These are phyloP conservation scores for Phrynocephalus versicolor DNA, from an alignment of 2,113 vertebrate genomes.

Conservation along the genomic window DNA sequence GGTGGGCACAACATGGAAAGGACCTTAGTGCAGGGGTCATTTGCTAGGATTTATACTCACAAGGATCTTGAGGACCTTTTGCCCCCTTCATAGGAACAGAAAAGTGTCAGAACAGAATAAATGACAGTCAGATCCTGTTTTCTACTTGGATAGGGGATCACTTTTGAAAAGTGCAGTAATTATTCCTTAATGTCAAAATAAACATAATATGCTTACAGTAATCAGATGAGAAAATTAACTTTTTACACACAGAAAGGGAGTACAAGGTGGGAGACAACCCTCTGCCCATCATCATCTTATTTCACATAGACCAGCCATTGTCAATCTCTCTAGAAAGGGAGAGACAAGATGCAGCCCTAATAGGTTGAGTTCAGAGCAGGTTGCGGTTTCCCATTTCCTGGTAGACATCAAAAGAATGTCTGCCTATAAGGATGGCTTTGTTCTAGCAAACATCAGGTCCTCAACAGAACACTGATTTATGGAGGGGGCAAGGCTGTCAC, in stretches of 20 bases:
- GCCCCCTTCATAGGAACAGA: background rate
- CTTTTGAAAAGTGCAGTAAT: background rate
- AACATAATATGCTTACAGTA: background rate
- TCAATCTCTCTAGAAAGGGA: background rate
- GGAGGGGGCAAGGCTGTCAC: constrained; percentile 14
- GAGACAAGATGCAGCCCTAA: constrained; percentile 22
- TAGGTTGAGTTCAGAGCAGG: constrained; percentile 18
- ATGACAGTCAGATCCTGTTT: background rate
- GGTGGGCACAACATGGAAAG: background rate
- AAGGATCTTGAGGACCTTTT: no score
- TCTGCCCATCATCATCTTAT: constrained; percentile 4
- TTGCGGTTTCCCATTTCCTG: constrained; percentile 18
- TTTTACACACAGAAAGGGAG: background rate
- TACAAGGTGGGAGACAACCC: background rate
- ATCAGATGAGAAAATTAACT: background rate
- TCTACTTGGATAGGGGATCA: background rate
- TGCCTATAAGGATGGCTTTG: constrained; percentile 26
- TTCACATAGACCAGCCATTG: constrained; percentile 9
- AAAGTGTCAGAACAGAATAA: background rate
- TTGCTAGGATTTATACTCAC: background rate
- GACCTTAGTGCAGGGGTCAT: background rate
- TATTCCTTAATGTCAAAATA: background rate
- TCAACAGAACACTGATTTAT: background rate
- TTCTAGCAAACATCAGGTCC: background rate
- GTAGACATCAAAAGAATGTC: background rate